phyloP scores from a whole-genome alignment of 2,113 vertebrate species.

The Trogon melanurus region DNA sequence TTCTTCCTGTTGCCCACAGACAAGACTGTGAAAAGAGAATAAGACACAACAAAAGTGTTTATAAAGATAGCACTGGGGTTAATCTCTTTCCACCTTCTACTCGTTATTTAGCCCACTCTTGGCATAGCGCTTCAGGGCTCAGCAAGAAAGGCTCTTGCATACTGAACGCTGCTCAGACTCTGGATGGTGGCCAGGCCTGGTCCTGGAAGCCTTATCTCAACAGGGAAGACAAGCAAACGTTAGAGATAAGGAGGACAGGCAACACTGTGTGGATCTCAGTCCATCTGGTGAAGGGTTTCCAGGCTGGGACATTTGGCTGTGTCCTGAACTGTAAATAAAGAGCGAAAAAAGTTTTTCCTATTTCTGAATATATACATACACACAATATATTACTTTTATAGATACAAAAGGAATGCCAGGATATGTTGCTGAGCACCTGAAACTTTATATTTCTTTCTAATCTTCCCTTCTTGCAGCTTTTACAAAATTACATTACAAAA shows the following conservation, averaged over 20 bases:
- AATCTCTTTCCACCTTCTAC: neutral
- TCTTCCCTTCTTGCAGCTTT: neutral
- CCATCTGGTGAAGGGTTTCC: neutral
- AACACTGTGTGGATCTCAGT: neutral
- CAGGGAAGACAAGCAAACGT: neutral
- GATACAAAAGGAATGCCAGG: neutral
- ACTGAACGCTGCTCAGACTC: neutral
- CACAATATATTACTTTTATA: neutral
- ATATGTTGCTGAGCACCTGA: neutral
- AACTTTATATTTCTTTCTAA: neutral
- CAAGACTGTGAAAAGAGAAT: neutral
- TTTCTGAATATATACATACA: neutral
- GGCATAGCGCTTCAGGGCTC: fast-evolving
- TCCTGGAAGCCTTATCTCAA: neutral
- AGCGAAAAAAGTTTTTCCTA: neutral
- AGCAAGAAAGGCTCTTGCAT: neutral
- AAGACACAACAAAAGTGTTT: neutral
- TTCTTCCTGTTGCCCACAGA: neutral
- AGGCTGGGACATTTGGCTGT: neutral
- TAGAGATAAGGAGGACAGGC: neutral
- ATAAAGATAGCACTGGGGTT: neutral
- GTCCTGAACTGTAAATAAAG: neutral
- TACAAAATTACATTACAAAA: neutral
- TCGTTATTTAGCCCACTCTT: neutral
- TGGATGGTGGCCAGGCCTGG: neutral